Conservation (phyloP, 2,888 invertebrate species). For the Entomobrya multifasciata region DNA sequence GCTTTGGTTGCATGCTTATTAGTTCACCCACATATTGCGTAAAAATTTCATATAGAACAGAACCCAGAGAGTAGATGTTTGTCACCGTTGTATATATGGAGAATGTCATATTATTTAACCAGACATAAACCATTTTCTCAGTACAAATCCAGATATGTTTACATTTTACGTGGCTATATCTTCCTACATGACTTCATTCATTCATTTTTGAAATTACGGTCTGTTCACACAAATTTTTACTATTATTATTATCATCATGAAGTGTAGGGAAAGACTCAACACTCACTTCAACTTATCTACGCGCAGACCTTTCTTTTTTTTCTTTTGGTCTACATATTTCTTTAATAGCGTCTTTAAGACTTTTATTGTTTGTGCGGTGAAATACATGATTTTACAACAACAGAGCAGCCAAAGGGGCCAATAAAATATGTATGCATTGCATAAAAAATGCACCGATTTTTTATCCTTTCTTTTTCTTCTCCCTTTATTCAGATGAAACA, state of each 20-base stretch:
- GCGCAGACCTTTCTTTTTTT: not conserved
- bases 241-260: not conserved
- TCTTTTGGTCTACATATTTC: slow-evolving; percentile 25
- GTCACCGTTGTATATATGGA: slow-evolving; percentile 39
- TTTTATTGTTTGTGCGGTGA: slow-evolving; percentile 59
- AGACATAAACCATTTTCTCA: slow-evolving; percentile 1
- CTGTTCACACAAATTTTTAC: slow-evolving; percentile 1
- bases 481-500: slow-evolving; percentile 43
- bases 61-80: not conserved
- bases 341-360: not conserved
- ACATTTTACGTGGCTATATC: not conserved
- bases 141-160: not conserved
- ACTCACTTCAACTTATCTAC: not conserved
- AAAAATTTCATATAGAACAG: not conserved
- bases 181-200: slow-evolving; percentile 20
- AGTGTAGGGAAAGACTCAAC: not conserved
- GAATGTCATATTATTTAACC: slow-evolving; percentile 37
- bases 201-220: slow-evolving; percentile 3
- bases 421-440: slow-evolving; percentile 55
- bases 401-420: slow-evolving; percentile 7
- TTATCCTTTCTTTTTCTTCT: slow-evolving; percentile 28
- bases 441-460: slow-evolving; percentile 50
- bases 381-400: slow-evolving; percentile 37
- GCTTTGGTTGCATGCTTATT: slow-evolving; percentile 23
- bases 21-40: slow-evolving; percentile 27